Evolutionary conservation across 2,797 vertebrate genomes (phyloP), one percentile per base, ranked within the genome.

Genomic region (Labeo calbasu): DNA sequence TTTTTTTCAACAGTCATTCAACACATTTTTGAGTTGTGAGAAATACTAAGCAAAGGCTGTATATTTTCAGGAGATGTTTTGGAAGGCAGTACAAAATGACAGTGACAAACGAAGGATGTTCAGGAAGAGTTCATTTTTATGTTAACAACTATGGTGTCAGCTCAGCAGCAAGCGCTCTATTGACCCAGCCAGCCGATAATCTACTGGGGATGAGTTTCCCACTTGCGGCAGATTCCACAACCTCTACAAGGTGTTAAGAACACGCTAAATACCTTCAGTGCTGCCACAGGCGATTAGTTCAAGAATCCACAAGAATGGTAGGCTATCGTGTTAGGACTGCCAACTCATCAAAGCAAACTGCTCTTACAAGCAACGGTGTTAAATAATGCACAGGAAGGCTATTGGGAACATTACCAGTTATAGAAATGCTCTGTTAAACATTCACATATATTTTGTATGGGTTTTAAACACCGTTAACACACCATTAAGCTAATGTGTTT

Each of bases 221-320:
- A 57, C 79, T 57, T 46, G 70, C 25, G 36, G 46, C 61, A 76
- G 32, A 78, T 84, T 81, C 73, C 53, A 84, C 53, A 79, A 77
- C 77, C 84, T 78, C 55, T 65, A 65, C 50, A 75, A 84, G 77
- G 72, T 83, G 79, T 88, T 88, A 87, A 88, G 68, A 66, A 82
- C 77, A 85, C 68, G 79, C 87, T 85, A 88, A 88, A 89, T 85
- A 88, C 81, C 79, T 87, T 68, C 65, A 69, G 51, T 86, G 65
- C 83, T 66, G 76, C 79, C 77, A 85, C 69, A 48, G 83, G 73
- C 86, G 70, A 85, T 88, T 87, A 87, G 46, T 72, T 77, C 55
- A 85, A 76, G 72, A 75, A 85, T 51, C 69, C 69, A 85, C 79
- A 87, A 78, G 73, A 79, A 86, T 68, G 25, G n/a, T 25, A 36